Base-by-base conservation (phyloP, 2,888 invertebrate genomes). In the Ditula angustiorana region DNA sequence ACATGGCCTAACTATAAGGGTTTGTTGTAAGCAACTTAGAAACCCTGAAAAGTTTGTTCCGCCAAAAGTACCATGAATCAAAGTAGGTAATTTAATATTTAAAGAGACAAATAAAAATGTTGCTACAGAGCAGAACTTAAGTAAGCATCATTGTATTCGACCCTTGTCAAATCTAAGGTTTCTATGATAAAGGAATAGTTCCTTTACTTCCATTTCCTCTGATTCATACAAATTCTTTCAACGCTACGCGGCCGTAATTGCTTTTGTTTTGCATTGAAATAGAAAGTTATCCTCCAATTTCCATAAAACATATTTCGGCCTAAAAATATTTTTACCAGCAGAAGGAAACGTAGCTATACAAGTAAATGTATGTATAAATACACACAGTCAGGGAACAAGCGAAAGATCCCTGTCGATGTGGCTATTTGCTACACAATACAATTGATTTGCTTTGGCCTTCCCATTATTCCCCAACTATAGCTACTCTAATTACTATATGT, bases 201-300 rank as follows among this genome's bases (percentile, higher is more conserved):
- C 19, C 41, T 41, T 41, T 10, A 41, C 10, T 41, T 8, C 41
- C 19, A 41, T 41, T 41, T 41, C 41, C 19, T 41, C 2, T 41
- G 41, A 41, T 41, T 41, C 19, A 10, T 41, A 41, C 2, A 19
- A 41, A 41, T 19, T 41, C 19, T 41, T 37, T 7, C 41, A 16
- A 41, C 41, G 19, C 41, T 41, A 2, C 41, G 41, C 0, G 16
- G 19, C 41, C 19, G 19, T 41, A 41, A 41, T 41, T 41, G 41
- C 41, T 19, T 41, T 41, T 41, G 41, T 41, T 41, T 41, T 41
- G 41, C 41, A 41, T 41, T 19, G 41, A 41, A 41, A 41, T 41
- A 41, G 41, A 41, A 41, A 19, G 10, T 19, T 19, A 41, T 19
- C 41, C 19, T 10, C 10, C 19, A 19, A 41, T 41, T 41, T 41